A percentile compares a stretch with the other conserved stretches of the same genome.
Conservation (phyloP, 35 echinoderm and acorn worm genomes). For the Eucidaris tribuloides region DNA sequence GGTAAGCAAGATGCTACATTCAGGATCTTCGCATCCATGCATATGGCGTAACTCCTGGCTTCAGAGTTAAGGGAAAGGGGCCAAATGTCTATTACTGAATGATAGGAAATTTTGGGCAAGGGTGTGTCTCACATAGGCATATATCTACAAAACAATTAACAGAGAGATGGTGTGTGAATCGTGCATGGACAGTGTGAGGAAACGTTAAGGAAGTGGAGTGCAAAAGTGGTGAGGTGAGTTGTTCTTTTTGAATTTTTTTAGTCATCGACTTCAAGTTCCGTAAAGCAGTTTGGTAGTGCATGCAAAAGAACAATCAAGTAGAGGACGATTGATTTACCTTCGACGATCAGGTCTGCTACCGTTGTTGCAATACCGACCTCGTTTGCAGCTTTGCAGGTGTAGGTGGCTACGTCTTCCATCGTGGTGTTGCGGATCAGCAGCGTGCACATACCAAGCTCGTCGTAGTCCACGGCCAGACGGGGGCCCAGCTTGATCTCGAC, state of each 20-base stretch:
- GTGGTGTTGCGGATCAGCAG: conserved; percentile 69
- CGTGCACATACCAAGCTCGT: conserved; percentile 63
- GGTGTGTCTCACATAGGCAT: too few relatives aligned
- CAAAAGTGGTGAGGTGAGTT: neutral
- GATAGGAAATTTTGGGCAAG: too few relatives aligned
- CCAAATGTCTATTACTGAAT: too few relatives aligned
- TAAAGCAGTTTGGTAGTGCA: conserved; percentile 54
- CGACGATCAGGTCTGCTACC: conserved; percentile 64
- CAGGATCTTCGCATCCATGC: too few relatives aligned
- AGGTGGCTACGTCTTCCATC: conserved; percentile 55
- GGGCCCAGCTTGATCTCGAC: conserved; percentile 58
- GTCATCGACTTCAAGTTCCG: conserved; percentile 19
- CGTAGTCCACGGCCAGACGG: conserved; percentile 74
- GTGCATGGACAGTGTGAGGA: too few relatives aligned
- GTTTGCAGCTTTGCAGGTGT: conserved; percentile 87
- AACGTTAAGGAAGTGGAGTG: neutral
- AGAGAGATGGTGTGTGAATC: neutral
- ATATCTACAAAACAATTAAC: neutral
- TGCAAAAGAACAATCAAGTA: conserved; percentile 48
- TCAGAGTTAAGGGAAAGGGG: too few relatives aligned
- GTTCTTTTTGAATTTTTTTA: neutral
- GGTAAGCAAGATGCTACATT: too few relatives aligned
- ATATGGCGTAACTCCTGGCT: too few relatives aligned
- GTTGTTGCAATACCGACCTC: conserved; percentile 72
- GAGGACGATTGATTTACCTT: conserved; percentile 81